Evolutionary conservation across 2,113 vertebrate genomes (phyloP).

Genomic region (Mohoua ochrocephala): DNA sequence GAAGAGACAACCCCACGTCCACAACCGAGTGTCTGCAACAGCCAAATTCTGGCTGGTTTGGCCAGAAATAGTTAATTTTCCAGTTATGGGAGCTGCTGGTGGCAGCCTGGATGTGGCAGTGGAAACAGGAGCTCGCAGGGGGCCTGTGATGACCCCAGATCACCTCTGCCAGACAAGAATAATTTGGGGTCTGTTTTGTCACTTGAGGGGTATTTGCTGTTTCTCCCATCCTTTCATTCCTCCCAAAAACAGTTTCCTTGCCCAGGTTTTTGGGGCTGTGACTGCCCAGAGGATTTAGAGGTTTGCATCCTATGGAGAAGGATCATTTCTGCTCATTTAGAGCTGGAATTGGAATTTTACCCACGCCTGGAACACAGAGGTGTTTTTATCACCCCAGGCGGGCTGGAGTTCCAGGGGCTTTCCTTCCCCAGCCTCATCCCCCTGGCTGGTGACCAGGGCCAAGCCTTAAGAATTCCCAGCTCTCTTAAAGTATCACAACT

Average conservation of each 20-base stretch:
- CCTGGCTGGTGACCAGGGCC: background rate
- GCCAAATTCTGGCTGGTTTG: background rate
- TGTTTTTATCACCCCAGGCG: background rate
- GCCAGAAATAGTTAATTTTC: background rate
- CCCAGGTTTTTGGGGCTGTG: background rate
- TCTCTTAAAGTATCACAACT: background rate
- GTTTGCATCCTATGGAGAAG: background rate
- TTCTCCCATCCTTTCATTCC: background rate
- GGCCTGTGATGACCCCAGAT: rapidly evolving
- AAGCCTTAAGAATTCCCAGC: background rate
- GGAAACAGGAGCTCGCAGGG: background rate
- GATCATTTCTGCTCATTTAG: background rate
- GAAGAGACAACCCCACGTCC: rapidly evolving
- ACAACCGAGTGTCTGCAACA: background rate
- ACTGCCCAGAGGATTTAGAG: background rate
- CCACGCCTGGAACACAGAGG: background rate
- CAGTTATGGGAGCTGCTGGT: rapidly evolving
- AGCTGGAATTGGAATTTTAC: background rate
- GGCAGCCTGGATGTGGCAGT: background rate
- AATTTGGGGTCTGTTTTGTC: rapidly evolving
- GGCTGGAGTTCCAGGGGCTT: background rate
- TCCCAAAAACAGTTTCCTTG: background rate
- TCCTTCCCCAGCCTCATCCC: background rate
- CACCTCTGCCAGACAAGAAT: background rate
- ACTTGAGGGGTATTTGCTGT: background rate